Conservation (phyloP, 1,140 invertebrate species). For the Orius insidiosus region DNA sequence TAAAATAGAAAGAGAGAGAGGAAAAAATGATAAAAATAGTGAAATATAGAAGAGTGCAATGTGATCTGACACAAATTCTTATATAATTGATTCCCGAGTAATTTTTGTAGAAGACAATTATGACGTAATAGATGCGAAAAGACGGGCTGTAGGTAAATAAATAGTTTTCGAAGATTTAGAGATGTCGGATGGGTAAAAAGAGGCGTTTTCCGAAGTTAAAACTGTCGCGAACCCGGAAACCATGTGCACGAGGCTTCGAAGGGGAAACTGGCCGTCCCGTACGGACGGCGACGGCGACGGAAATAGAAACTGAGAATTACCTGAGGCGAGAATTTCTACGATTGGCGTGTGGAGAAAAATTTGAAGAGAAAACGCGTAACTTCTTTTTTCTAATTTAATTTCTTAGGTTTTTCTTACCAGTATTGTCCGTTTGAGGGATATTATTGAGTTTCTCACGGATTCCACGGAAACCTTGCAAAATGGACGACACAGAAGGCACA, state of each 20-base stretch:
- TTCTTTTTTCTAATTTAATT: slow-evolving; percentile 7
- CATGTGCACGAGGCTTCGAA: slow-evolving; percentile 27
- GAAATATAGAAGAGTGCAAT: slow-evolving; percentile 6
- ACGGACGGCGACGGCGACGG: neutral
- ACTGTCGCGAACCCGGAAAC: slow-evolving; percentile 26
- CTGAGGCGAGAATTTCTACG: slow-evolving; percentile 1
- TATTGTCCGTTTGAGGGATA: slow-evolving; percentile 31
- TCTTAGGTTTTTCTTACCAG: slow-evolving; percentile 26
- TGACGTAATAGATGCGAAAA: slow-evolving; percentile 14
- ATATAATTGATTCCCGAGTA: slow-evolving; percentile 18
- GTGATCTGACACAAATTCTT: slow-evolving; percentile 16
- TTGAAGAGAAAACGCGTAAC: too few species aligned
- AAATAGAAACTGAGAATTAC: neutral
- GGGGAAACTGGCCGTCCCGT: neutral
- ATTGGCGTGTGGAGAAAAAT: neutral
- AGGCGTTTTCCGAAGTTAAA: neutral
- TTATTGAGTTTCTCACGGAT: slow-evolving; percentile 42
- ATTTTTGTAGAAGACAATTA: slow-evolving; percentile 14
- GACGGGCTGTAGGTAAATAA: too few species aligned
- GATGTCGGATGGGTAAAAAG: neutral
- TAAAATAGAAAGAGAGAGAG: neutral
- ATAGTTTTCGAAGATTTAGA: neutral
- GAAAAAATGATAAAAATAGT: slow-evolving; percentile 4
- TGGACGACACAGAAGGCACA: slow-evolving; percentile 46
- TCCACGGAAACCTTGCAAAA: slow-evolving; percentile 45